Evolutionary conservation across 2,113 vertebrate genomes (phyloP).

Genomic region (Burhinus oedicnemus): DNA sequence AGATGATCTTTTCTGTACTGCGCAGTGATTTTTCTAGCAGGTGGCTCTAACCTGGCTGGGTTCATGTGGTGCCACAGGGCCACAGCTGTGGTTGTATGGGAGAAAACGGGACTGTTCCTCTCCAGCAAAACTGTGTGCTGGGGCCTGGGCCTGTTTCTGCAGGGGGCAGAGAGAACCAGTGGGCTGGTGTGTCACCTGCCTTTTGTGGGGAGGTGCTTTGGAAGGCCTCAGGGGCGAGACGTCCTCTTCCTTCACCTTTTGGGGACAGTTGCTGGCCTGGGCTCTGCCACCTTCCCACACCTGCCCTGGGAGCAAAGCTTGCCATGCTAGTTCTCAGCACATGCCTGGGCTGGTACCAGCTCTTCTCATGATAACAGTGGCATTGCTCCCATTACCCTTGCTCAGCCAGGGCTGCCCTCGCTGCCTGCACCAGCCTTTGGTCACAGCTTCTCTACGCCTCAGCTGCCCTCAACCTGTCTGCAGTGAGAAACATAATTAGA

Average conservation of each 20-base stretch:
- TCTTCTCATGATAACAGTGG: background rate
- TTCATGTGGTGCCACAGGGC: background rate
- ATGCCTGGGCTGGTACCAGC: background rate
- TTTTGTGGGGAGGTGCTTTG: rapidly evolving
- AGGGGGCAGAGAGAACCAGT: background rate
- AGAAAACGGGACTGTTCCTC: background rate
- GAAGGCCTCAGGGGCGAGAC: too few species aligned
- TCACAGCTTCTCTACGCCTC: background rate
- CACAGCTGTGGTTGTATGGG: too few species aligned
- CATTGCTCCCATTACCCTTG: background rate
- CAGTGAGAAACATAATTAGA: background rate
- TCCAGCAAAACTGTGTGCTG: background rate
- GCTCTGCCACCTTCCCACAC: background rate
- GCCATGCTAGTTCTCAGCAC: background rate
- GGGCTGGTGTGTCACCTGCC: too few species aligned
- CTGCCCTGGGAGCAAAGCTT: background rate
- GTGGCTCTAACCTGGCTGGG: background rate
- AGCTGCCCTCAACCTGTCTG: background rate
- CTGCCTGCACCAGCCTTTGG: background rate
- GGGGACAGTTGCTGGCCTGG: background rate
- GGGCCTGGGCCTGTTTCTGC: background rate
- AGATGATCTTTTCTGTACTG: slow-evolving; percentile 33
- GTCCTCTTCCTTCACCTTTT: background rate
- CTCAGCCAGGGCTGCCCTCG: background rate
- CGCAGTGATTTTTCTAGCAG: background rate